phyloP scores from a whole-genome alignment of 1,140 invertebrate species.

The Tribolium castaneum region DNA sequence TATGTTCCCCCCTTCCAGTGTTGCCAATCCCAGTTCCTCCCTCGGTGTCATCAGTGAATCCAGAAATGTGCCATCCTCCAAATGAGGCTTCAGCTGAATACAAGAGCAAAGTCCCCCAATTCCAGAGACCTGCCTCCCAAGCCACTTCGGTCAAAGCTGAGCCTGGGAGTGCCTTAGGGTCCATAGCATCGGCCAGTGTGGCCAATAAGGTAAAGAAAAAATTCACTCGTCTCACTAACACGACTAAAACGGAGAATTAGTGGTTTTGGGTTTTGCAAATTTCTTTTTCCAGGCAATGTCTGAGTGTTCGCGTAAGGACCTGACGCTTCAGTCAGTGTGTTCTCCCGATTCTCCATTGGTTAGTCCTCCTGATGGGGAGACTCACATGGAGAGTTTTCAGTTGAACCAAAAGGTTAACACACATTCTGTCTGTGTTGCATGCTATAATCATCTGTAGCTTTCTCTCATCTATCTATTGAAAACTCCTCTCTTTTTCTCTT shows the following conservation, averaged over 20 bases:
- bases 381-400: constrained; percentile 57
- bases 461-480: background rate
- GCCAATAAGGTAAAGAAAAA: constrained; percentile 60
- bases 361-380: constrained; percentile 59
- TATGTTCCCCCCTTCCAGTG: constrained; percentile 65
- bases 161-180: constrained; percentile 69
- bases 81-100: background rate
- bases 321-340: constrained; percentile 63
- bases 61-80: background rate
- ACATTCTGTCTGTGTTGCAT: constrained; percentile 28
- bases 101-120: constrained; percentile 53
- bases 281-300: constrained; percentile 62
- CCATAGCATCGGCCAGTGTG: constrained; percentile 64
- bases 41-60: background rate
- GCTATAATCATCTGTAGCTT: constrained; percentile 11
- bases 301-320: constrained; percentile 70
- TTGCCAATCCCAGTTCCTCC: constrained; percentile 57
- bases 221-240: background rate
- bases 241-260: background rate
- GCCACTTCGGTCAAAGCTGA: constrained; percentile 74
- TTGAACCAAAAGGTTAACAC: constrained; percentile 57
- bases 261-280: background rate
- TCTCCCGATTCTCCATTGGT: constrained; percentile 62
- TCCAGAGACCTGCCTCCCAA: constrained; percentile 67
- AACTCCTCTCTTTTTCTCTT: background rate